Conservation (phyloP, 2,888 invertebrate genomes). For the Parthenolecanium corni region DNA sequence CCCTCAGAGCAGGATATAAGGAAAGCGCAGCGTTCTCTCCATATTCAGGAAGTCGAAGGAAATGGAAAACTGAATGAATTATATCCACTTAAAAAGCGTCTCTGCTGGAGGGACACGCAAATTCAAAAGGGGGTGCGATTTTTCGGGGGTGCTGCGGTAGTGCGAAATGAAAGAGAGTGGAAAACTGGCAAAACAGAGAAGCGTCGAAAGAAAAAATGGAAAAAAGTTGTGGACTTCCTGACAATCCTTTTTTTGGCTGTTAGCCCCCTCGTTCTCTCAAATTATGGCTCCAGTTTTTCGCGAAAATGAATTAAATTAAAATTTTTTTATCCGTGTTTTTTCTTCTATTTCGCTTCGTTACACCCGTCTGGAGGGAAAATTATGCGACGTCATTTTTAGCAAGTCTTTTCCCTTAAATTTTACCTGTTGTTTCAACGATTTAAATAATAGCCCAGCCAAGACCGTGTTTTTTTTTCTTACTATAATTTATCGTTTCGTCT, state of each 20-base stretch:
- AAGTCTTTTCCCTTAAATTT: no score
- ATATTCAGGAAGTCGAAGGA: slow-evolving; percentile 25
- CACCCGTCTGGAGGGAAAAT: background rate
- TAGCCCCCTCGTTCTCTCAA: background rate
- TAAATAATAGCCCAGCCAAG: no score
- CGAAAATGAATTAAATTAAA: slow-evolving; percentile 20
- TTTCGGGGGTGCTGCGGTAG: background rate
- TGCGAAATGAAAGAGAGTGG: background rate
- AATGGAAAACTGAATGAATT: slow-evolving; percentile 25
- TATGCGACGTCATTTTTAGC: no score
- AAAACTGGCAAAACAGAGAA: background rate
- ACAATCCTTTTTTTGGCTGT: background rate
- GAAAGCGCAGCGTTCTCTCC: slow-evolving; percentile 23
- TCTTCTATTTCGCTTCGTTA: background rate
- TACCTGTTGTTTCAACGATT: no score
- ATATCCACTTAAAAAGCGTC: slow-evolving; percentile 23
- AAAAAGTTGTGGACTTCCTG: slow-evolving; percentile 4
- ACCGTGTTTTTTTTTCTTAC: no score
- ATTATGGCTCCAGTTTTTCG: background rate
- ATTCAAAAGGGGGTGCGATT: no score
- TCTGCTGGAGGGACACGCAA: background rate
- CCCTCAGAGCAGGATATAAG: slow-evolving; percentile 15
- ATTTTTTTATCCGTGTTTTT: background rate
- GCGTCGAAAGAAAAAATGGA: background rate
- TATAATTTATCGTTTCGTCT: no score